phyloP scores from a whole-genome alignment of 1,140 invertebrate genomes.

The Nephila pilipes region DNA sequence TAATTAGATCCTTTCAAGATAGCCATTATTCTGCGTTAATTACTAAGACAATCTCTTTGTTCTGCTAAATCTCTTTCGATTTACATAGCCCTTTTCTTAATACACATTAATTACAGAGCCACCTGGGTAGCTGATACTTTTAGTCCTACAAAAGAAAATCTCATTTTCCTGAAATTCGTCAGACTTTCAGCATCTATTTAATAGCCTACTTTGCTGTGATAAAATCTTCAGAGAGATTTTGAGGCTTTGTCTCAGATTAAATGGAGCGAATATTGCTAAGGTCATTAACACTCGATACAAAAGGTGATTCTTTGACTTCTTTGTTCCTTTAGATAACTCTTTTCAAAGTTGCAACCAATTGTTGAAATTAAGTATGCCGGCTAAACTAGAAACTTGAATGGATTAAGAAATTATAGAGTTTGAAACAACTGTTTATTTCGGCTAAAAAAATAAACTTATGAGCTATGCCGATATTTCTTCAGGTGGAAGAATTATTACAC shows the following conservation, averaged over 20 bases:
- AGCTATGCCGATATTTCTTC: not conserved
- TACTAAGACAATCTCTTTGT: slow-evolving; percentile 18
- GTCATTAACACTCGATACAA: slow-evolving; percentile 29
- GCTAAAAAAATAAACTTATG: not conserved
- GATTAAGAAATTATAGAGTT: not conserved
- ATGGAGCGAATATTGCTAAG: not conserved
- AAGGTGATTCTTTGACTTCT: slow-evolving; percentile 13
- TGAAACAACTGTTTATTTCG: not conserved
- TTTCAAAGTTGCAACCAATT: slow-evolving; percentile 5
- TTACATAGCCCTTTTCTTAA: slow-evolving; percentile 11
- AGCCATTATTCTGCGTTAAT: slow-evolving; percentile 30
- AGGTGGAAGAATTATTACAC: not conserved
- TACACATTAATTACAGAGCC: slow-evolving; percentile 12
- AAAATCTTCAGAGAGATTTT: slow-evolving; percentile 5
- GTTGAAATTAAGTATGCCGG: not conserved
- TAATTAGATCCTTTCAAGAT: not conserved
- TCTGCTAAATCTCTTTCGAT: not conserved
- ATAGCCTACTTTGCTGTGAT: slow-evolving; percentile 9
- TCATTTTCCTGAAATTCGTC: not conserved
- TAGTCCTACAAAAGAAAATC: not conserved
- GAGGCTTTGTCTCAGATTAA: slow-evolving; percentile 41
- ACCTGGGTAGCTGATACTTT: not conserved
- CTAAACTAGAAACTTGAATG: not conserved
- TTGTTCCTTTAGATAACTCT: not conserved
- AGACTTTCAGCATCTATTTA: slow-evolving; percentile 17